Evolutionary conservation across 1,140 invertebrate genomes (phyloP), one percentile per base, ranked within the genome.

Genomic region (Saxidomus purpurata): DNA sequence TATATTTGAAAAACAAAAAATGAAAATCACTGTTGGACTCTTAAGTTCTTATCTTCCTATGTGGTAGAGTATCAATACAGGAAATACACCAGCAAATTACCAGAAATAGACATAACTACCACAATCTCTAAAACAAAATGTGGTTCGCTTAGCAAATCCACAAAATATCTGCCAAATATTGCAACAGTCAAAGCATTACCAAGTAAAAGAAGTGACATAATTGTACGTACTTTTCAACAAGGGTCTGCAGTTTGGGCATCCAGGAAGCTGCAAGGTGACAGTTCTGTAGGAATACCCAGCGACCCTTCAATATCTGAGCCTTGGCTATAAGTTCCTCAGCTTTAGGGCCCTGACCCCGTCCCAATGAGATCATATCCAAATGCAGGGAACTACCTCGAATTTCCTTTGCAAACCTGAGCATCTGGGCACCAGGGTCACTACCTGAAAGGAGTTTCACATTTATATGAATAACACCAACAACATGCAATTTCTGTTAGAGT

Each of bases 211-310:
- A n/a, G n/a, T n/a, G n/a, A n/a, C n/a, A n/a, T n/a, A 36, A 36
- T 22, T 36, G 34, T 25, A 87, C 90, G 86, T 91, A 95, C 95
- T 93, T 95, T 88, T 95, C 93, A n/a, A 96, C 94, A 83, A 96
- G 93, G 15, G 91, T 77, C 82, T 95, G 94, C 17, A 96, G 93
- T 79, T 90, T 90, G 0, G 94, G 95, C 96, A 96, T 96, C 95
- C 95, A 96, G 15, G 95, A 95, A 15, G 94, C 93, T 19, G 95
- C 95, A 11, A 96, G 91, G 81, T 96, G 95, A 92, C 95, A 95
- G 91, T 95, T 96, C 88, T 95, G 95, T 43, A 98, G 96, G 96
- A 98, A 98, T 3, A 96, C 94, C 96, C 96, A 96, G 67, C 94
- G 83, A 15, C 95, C 95, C 84, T 96, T 96, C 13, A 95, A 91